Conservation (phyloP, 2,113 vertebrate species). For the Aplodontia rufa region DNA sequence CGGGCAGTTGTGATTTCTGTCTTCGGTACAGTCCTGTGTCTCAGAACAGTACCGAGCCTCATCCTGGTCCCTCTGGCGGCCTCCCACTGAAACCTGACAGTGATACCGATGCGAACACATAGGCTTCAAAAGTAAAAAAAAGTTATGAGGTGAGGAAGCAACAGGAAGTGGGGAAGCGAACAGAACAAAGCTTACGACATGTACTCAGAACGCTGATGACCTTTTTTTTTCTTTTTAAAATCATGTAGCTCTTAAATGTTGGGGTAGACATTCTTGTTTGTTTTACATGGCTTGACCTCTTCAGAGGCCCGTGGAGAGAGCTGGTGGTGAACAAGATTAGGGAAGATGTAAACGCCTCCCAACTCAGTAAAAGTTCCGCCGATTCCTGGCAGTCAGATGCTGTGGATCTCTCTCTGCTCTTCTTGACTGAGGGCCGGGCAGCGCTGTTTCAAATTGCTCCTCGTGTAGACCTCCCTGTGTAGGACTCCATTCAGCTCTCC, state of each 20-base stretch:
- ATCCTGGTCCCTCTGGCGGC: not conserved
- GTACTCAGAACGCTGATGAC: conserved; percentile 68
- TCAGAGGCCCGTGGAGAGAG: not conserved
- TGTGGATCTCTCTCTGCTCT: not conserved
- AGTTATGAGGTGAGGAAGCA: conserved; percentile 61
- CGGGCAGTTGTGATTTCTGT: conserved; percentile 56
- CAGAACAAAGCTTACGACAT: conserved; percentile 64
- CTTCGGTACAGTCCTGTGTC: conserved; percentile 21
- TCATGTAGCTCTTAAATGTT: not conserved
- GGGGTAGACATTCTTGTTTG: not conserved
- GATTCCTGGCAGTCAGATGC: not conserved
- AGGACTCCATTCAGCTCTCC: not conserved
- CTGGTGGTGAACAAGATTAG: not conserved
- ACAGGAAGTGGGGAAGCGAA: conserved; percentile 81
- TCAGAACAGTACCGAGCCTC: conserved; percentile 5
- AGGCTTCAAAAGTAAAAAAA: conserved; percentile 69
- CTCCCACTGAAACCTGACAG: conserved; percentile 2
- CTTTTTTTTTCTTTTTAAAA: conserved; percentile 52
- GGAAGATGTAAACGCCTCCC: not conserved
- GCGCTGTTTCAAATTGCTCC: not conserved
- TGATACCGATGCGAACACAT: not conserved
- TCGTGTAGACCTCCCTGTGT: not conserved
- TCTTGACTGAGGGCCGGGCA: not conserved
- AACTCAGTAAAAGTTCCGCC: conserved; percentile 19
- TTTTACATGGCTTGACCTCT: not conserved